These are phyloP conservation scores for Tiliqua scincoides DNA, from an alignment of 2,113 vertebrate genomes.

Conservation along the genomic window DNA sequence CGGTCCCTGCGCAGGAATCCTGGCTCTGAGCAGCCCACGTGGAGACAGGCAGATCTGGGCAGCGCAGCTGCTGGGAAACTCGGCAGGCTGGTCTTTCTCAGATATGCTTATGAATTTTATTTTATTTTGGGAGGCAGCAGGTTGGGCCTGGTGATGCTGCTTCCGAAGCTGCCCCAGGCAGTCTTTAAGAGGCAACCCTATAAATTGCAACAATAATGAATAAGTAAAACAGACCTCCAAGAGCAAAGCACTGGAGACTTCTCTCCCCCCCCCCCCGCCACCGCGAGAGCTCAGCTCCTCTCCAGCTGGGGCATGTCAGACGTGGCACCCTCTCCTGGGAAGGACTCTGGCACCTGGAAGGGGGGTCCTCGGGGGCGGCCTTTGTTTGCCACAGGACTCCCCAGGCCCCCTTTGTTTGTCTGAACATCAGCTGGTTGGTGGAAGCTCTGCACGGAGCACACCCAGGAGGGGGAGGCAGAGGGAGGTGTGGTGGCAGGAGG, in stretches of 20 bases:
- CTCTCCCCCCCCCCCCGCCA: not conserved
- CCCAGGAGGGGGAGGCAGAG: not conserved
- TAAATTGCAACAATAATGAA: too few relatives aligned
- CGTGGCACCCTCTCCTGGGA: not conserved
- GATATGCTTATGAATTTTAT: not conserved
- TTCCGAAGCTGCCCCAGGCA: not conserved
- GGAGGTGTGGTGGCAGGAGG: not conserved
- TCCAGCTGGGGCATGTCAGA: not conserved
- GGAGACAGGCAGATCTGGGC: too few relatives aligned
- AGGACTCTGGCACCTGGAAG: not conserved
- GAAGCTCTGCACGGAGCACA: not conserved
- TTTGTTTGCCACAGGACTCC: not conserved
- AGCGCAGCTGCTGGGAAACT: too few relatives aligned
- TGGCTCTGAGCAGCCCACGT: too few relatives aligned
- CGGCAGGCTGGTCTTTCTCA: too few relatives aligned
- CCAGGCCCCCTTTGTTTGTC: not conserved
- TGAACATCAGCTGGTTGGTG: not conserved
- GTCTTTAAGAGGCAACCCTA: not conserved
- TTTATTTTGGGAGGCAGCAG: not conserved
- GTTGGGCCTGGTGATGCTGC: not conserved
- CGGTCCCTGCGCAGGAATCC: too few relatives aligned
- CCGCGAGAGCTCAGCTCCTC: too few relatives aligned
- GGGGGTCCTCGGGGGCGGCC: not conserved
- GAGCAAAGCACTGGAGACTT: not conserved
- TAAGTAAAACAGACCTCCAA: not conserved